These are phyloP conservation scores for Spodoptera litura DNA, from an alignment of 1,140 invertebrate genomes.

Conservation along the genomic window DNA sequence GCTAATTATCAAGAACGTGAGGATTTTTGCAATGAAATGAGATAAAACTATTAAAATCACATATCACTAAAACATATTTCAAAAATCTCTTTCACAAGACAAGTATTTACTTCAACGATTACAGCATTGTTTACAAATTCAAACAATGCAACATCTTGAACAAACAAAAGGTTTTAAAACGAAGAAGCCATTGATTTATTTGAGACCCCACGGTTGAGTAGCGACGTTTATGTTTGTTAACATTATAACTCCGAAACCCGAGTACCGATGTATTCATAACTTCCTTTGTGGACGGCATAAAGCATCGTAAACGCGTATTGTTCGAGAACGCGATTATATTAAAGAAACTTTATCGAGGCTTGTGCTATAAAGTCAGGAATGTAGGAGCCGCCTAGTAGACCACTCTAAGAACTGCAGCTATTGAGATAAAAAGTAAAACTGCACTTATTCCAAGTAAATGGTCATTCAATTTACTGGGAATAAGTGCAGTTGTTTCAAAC, in stretches of 20 bases:
- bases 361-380: constrained; percentile 49
- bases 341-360: constrained; percentile 58
- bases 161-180: constrained; percentile 22
- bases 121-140: neutral
- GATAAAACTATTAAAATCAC: no score
- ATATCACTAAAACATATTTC: no score
- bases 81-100: no score
- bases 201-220: constrained; percentile 22
- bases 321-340: constrained; percentile 68
- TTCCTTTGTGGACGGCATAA: constrained; percentile 69
- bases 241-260: constrained; percentile 64
- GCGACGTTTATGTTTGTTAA: constrained; percentile 62
- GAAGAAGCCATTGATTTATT: constrained; percentile 29
- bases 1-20: no score
- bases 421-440: constrained; percentile 45
- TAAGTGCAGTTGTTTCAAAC: constrained; percentile 38
- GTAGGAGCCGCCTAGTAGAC: constrained; percentile 35
- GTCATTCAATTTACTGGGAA: constrained; percentile 40
- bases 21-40: no score
- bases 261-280: constrained; percentile 74
- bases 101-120: neutral
- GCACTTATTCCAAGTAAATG: constrained; percentile 33
- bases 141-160: constrained; percentile 1
- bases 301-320: constrained; percentile 70
- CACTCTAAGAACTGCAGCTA: constrained; percentile 33